Percentiles rank a stretch among this genome's conserved stretches.
These are phyloP conservation scores for Quiscalus mexicanus DNA, from an alignment of 2,113 vertebrate genomes.

Conservation along the genomic window DNA sequence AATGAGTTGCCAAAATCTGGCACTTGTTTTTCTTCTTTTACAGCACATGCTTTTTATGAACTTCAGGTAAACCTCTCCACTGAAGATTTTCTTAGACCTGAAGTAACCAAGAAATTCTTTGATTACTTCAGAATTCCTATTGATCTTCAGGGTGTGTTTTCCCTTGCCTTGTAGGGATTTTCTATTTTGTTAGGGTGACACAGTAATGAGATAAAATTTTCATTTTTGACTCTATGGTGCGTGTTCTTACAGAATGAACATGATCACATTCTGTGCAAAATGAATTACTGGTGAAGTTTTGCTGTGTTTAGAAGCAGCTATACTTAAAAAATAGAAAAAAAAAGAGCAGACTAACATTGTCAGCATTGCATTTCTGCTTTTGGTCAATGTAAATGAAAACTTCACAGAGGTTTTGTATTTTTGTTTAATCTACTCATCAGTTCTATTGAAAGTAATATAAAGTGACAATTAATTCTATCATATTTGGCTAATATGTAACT, in stretches of 20 bases:
- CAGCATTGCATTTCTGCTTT: neutral
- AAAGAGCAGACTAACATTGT: neutral
- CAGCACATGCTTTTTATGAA: neutral
- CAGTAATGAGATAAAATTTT: neutral
- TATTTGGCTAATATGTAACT: slow-evolving; percentile 17
- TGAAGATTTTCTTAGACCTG: neutral
- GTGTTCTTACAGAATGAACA: neutral
- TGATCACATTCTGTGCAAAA: neutral
- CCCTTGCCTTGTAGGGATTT: neutral
- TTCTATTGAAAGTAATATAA: slow-evolving; percentile 35
- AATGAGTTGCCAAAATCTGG: neutral
- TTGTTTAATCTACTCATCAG: neutral
- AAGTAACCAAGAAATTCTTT: neutral
- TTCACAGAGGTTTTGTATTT: neutral
- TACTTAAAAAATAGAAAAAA: neutral
- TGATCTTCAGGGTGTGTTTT: neutral
- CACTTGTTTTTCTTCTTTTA: neutral
- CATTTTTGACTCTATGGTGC: neutral
- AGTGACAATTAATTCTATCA: slow-evolving; percentile 45
- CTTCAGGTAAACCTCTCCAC: neutral
- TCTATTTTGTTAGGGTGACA: neutral
- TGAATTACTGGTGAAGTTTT: neutral
- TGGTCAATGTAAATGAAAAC: neutral
- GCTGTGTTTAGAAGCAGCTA: neutral
- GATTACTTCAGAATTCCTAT: neutral